A percentile compares a stretch with the other conserved stretches of the same genome.
Conservation (phyloP, 1,140 invertebrate species). For the Chrysomallon squamiferum region DNA sequence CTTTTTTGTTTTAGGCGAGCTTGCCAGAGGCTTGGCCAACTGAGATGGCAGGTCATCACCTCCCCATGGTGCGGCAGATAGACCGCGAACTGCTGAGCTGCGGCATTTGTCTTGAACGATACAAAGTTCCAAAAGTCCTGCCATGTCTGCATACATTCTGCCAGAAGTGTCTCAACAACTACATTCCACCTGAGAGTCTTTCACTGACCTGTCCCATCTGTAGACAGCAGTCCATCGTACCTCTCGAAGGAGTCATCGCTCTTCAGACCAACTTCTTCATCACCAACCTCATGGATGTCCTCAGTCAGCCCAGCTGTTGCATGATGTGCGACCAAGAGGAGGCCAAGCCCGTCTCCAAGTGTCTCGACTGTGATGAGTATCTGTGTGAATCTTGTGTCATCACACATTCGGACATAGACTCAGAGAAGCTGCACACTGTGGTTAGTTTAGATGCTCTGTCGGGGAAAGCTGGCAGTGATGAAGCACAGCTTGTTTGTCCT, state of each 20-base stretch:
- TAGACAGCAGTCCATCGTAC: constrained; percentile 68
- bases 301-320: constrained; percentile 51
- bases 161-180: constrained; percentile 83
- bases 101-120: constrained; percentile 71
- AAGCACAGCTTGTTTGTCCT: constrained; percentile 52
- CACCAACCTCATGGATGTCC: constrained; percentile 63
- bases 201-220: constrained; percentile 69
- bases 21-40: constrained; percentile 9
- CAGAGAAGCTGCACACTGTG: constrained; percentile 21
- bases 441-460: constrained; percentile 34
- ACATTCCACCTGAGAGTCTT: constrained; percentile 73
- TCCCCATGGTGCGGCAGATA: constrained; percentile 17
- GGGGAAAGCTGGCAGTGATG: constrained; percentile 23
- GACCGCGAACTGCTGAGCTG: constrained; percentile 63
- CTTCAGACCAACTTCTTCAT: constrained; percentile 67
- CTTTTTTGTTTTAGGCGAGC: neutral
- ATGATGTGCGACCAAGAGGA: constrained; percentile 42
- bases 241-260: constrained; percentile 66
- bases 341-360: constrained; percentile 52
- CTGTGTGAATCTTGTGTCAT: constrained; percentile 56
- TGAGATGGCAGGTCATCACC: neutral
- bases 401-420: constrained; percentile 32
- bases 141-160: constrained; percentile 94
- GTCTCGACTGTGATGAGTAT: constrained; percentile 57
- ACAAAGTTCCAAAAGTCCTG: constrained; percentile 81